Evolutionary conservation across 1,140 invertebrate genomes (phyloP).

Genomic region (Aradophagus sp.): DNA sequence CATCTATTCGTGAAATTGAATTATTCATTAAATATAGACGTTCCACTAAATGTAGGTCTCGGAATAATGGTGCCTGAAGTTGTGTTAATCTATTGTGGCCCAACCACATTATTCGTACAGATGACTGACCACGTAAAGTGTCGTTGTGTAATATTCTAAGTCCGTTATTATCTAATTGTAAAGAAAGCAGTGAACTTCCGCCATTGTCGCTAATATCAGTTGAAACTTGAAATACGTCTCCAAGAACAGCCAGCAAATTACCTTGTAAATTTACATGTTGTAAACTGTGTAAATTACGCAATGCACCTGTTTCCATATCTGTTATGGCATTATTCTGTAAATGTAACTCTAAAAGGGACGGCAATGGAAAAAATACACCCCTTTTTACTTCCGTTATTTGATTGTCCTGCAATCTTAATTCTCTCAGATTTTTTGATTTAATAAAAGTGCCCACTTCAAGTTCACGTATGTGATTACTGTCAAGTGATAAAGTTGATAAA

Average conservation of each 20-base stretch:
- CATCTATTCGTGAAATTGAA: slow-evolving; percentile 85
- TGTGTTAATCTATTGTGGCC: slow-evolving; percentile 86
- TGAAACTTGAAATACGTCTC: slow-evolving; percentile 84
- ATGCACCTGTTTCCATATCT: slow-evolving; percentile 86
- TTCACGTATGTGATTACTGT: slow-evolving; percentile 90
- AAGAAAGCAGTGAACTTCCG: slow-evolving; percentile 82
- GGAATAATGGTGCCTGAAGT: slow-evolving; percentile 83
- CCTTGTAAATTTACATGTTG: slow-evolving; percentile 92
- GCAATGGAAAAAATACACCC: slow-evolving; percentile 87
- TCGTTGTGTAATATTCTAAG: slow-evolving; percentile 85
- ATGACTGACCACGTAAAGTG: slow-evolving; percentile 84
- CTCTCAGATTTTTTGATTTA: slow-evolving; percentile 82
- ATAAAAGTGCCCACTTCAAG: slow-evolving; percentile 87
- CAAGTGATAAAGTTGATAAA: slow-evolving; percentile 88
- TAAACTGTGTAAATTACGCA: slow-evolving; percentile 87
- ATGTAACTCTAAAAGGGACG: slow-evolving; percentile 87
- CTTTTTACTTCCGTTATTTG: slow-evolving; percentile 82
- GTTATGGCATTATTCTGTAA: slow-evolving; percentile 90
- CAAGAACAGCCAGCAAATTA: slow-evolving; percentile 84
- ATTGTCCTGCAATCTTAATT: slow-evolving; percentile 92
- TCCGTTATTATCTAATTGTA: slow-evolving; percentile 89
- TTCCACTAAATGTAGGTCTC: slow-evolving; percentile 83
- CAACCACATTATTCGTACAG: slow-evolving; percentile 90
- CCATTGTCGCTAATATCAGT: slow-evolving; percentile 47
- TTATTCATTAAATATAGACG: slow-evolving; percentile 89